Base-by-base conservation (phyloP, 2,113 vertebrate genomes). In the Steatornis caripensis region DNA sequence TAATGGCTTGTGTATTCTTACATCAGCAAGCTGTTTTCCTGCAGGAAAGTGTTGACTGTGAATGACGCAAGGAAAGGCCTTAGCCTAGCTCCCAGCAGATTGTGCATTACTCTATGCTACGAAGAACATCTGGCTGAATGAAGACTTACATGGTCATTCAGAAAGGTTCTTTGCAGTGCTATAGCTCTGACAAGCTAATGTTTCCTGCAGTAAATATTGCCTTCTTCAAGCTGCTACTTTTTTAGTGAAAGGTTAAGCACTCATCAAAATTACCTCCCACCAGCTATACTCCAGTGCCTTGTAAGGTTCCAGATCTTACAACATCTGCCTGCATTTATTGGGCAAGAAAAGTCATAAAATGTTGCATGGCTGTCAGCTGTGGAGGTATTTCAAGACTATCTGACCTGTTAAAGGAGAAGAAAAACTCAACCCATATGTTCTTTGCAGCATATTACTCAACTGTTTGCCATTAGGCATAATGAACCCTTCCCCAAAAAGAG, bases 201-300 rank as follows among this genome's bases (percentile, higher is more conserved):
- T 95, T 98, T 98, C 97, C 95, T 93, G 96, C 80, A 95, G 91
- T 96, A 95, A 98, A 97, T 97, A 89, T 34, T 93, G 78, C 80
- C 87, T 96, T 95, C 92, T 97, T 91, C 94, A 97, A 97, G 89
- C 68, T 96, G 98, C 95, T 97, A 97, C 98, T 98, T 96, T 97
- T 97, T 97, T 95, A 96, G 80, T 84, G 80, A 91, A 95, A 96
- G 97, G 97, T 98, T 97, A 98, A 98, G 94, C 76, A 92, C 95
- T 95, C 87, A 41, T 94, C 93, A 80, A 37, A 95, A 93, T 81
- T 96, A 97, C 97, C 97, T 97, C 96, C 97, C 95, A 87, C n/a
- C 46, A 93, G 96, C 79, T 86, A 97, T 91, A 94, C 93, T 94
- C 62, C 20, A 70, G 94, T 45, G 91, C 93, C 93, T 97, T 82